phyloP scores from a whole-genome alignment of 1,140 invertebrate genomes.

The Globodera ellingtonae region DNA sequence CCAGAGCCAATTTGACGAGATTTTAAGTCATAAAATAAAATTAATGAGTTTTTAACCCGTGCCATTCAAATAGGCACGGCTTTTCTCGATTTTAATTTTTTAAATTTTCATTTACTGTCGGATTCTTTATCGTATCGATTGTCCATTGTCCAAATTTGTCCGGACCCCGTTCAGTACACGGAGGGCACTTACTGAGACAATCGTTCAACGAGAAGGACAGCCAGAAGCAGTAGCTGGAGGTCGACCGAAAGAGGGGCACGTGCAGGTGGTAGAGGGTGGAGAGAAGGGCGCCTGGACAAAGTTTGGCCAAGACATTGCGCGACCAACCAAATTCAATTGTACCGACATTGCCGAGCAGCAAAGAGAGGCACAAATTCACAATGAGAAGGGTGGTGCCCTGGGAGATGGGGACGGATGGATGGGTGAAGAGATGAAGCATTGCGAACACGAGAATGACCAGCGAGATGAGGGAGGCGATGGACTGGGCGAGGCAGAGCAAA shows the following conservation, averaged over 20 bases:
- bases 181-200: conserved; percentile 30
- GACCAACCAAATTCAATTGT: background rate
- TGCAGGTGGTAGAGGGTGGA: conserved; percentile 41
- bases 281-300: conserved; percentile 35
- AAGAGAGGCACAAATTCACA: conserved; percentile 27
- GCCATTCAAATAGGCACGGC: too few relatives aligned
- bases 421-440: conserved; percentile 30
- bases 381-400: conserved; percentile 21
- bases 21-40: too few relatives aligned
- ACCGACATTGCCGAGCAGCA: conserved; percentile 43
- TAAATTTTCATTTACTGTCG: too few relatives aligned
- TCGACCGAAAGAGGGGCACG: conserved; percentile 30
- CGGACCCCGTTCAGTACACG: too few relatives aligned
- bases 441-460: conserved; percentile 28
- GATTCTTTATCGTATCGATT: too few relatives aligned
- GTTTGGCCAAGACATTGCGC: conserved; percentile 16
- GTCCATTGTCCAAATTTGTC: too few relatives aligned
- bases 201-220: conserved; percentile 34
- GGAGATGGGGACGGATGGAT: conserved; percentile 17
- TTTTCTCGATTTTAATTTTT: too few relatives aligned
- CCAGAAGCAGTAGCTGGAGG: conserved; percentile 39
- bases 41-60: too few relatives aligned
- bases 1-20: too few relatives aligned
- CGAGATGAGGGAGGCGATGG: conserved; percentile 18
- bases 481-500: conserved; percentile 1